A percentile compares a stretch with the other conserved stretches of the same genome.
These are phyloP conservation scores for Volucella inanis DNA, from an alignment of 2,888 invertebrate genomes.

Conservation along the genomic window DNA sequence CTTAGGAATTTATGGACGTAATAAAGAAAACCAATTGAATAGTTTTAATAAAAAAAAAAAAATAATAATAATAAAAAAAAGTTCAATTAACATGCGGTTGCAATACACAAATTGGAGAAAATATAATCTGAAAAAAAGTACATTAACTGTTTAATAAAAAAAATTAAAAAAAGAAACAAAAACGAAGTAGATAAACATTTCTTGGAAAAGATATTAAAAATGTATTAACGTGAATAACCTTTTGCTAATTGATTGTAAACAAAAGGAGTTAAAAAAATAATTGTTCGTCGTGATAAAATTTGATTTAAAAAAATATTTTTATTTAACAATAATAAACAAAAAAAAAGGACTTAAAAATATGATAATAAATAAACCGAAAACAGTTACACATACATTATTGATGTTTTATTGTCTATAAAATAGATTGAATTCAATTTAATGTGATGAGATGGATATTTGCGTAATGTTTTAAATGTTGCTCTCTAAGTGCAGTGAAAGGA, in stretches of 20 bases:
- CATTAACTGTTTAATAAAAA: constrained; percentile 5
- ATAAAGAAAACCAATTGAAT: constrained; percentile 42
- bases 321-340: constrained; percentile 56
- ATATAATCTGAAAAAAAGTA: constrained; percentile 76
- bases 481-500: no score
- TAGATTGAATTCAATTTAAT: no score
- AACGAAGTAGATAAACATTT: constrained; percentile 21
- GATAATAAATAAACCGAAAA: constrained; percentile 67
- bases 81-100: constrained; percentile 77
- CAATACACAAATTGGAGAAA: constrained; percentile 76
- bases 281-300: constrained; percentile 73
- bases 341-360: constrained; percentile 45
- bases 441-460: no score
- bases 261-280: constrained; percentile 36
- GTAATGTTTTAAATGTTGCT: no score
- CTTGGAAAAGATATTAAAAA: constrained; percentile 5
- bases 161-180: constrained; percentile 18
- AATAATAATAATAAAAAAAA: constrained; percentile 20
- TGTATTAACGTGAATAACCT: constrained; percentile 1
- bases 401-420: constrained; percentile 14
- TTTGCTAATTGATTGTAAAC: constrained; percentile 44
- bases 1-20: constrained; percentile 40
- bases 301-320: constrained; percentile 71
- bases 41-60: constrained; percentile 40
- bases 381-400: constrained; percentile 49